A percentile compares a stretch with the other conserved stretches of the same genome.
These are phyloP conservation scores for Entomyzon cyanotis DNA, from an alignment of 2,113 vertebrate genomes.

Conservation along the genomic window DNA sequence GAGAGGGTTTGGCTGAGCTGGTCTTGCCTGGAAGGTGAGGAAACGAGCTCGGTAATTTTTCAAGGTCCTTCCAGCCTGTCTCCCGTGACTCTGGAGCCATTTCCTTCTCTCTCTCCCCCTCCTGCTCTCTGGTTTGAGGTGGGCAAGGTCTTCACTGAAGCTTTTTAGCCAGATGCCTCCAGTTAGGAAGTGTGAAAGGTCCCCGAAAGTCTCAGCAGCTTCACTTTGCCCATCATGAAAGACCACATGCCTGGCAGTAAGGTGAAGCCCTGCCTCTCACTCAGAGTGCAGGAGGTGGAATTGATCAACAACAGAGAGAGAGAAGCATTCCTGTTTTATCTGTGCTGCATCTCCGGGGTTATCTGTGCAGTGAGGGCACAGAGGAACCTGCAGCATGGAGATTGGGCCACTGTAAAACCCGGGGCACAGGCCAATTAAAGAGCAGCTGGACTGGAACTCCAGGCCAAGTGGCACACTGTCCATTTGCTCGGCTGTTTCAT, in stretches of 20 bases:
- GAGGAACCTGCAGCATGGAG: not conserved
- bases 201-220: not conserved
- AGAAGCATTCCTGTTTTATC: rapidly evolving
- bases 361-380: not conserved
- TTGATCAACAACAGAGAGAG: not conserved
- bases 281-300: not conserved
- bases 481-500: not conserved
- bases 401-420: not conserved
- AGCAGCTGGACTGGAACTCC: not conserved
- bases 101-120: not conserved
- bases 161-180: not conserved
- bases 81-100: not conserved
- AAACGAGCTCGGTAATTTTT: not conserved
- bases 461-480: not conserved
- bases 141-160: not conserved
- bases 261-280: not conserved
- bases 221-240: not conserved
- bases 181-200: not conserved
- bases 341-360: not conserved
- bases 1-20: not conserved
- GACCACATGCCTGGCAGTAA: not conserved
- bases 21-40: not conserved
- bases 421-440: not conserved
- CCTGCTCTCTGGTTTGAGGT: not conserved
- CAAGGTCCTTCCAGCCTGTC: not conserved